Conservation (phyloP, 2,888 invertebrate genomes). For the Seladonia tumulorum region DNA sequence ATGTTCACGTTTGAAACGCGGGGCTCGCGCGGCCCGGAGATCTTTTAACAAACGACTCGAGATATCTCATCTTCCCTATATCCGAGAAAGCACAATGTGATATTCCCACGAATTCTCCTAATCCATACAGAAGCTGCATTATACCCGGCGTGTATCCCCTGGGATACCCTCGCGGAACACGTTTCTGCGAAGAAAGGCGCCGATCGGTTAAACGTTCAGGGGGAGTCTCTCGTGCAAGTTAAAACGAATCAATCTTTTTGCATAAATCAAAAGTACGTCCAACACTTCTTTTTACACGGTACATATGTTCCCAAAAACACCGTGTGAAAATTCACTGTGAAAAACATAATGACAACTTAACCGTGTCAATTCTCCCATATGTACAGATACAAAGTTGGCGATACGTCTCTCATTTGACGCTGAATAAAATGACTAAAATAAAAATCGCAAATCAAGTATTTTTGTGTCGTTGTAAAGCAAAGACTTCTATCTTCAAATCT, state of each 20-base stretch:
- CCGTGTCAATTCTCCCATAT: neutral
- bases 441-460: too few species aligned
- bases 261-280: neutral
- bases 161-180: neutral
- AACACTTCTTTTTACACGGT: neutral
- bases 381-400: neutral
- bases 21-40: constrained; percentile 65
- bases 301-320: neutral
- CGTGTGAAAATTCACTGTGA: neutral
- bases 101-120: constrained; percentile 8
- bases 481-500: too few species aligned
- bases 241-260: neutral
- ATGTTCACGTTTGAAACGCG: neutral
- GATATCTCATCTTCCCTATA: constrained; percentile 52
- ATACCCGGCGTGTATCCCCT: neutral
- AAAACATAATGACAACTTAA: neutral
- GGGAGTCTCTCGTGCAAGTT: neutral
- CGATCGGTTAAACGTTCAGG: neutral
- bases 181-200: neutral
- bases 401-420: too few species aligned
- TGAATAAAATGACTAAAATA: too few species aligned
- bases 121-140: constrained; percentile 11
- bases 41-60: constrained; percentile 44
- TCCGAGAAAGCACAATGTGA: constrained; percentile 14
- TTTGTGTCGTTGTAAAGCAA: too few species aligned